These are phyloP conservation scores for Micrastur ruficollis DNA, from an alignment of 2,797 vertebrate species.

Conservation along the genomic window DNA sequence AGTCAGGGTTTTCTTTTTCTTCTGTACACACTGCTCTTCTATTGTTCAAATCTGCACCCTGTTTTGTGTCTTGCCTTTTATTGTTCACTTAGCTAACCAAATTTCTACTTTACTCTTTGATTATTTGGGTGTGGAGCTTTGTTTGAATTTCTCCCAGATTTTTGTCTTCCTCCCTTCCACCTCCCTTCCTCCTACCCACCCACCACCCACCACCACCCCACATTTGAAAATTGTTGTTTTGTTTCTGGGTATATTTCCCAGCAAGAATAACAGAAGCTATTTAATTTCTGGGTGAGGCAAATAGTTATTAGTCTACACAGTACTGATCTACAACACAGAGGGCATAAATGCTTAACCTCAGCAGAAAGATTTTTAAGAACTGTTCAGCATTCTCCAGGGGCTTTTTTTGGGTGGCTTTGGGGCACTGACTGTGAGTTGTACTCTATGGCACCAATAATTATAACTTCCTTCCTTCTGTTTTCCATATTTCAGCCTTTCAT, in stretches of 20 bases:
- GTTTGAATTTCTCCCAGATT: not conserved
- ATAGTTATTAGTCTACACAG: not conserved
- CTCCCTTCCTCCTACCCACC: not conserved
- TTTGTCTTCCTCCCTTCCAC: not conserved
- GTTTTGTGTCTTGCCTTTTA: not conserved
- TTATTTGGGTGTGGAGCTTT: not conserved
- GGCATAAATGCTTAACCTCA: not conserved
- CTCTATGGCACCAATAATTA: not conserved
- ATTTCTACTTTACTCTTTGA: not conserved
- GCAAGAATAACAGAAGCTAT: not conserved
- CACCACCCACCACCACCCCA: no score
- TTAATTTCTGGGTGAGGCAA: not conserved
- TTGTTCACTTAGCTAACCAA: not conserved
- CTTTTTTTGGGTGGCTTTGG: not conserved
- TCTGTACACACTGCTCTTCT: not conserved
- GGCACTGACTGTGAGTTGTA: not conserved
- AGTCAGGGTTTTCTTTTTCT: not conserved
- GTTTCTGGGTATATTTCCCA: not conserved
- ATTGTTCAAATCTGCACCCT: accelerated
- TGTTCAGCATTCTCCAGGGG: not conserved
- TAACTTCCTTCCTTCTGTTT: not conserved
- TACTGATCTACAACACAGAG: not conserved
- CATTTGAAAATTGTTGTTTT: not conserved
- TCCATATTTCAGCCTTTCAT: not conserved
- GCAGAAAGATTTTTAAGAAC: not conserved